Conservation (phyloP, 2,113 vertebrate genomes). For the Lagopus muta region DNA sequence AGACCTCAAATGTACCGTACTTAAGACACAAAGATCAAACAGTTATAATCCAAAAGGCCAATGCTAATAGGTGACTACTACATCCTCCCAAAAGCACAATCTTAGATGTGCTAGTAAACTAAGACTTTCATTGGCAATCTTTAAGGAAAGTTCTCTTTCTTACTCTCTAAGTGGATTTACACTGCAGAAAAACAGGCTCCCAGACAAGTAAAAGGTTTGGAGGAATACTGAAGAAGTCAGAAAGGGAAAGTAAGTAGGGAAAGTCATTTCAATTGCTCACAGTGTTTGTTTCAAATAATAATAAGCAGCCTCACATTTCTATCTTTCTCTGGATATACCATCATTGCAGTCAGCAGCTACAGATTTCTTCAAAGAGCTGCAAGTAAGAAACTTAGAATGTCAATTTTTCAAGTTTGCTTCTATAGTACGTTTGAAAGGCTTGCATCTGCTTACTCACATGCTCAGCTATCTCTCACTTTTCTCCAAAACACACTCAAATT, state of each 20-base stretch:
- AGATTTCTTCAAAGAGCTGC: background rate
- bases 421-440: background rate
- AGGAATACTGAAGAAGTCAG: background rate
- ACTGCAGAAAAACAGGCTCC: background rate
- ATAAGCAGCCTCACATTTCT: background rate
- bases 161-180: background rate
- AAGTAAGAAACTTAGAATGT: background rate
- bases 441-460: background rate
- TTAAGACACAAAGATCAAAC: fast-evolving
- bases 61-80: background rate
- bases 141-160: background rate
- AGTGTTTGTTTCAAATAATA: background rate
- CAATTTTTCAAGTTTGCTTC: background rate
- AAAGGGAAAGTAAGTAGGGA: background rate
- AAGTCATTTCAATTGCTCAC: background rate
- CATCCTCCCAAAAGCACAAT: background rate
- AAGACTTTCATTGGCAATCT: background rate
- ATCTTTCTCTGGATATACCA: background rate
- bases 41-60: background rate
- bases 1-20: background rate
- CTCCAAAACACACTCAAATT: background rate
- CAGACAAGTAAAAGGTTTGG: background rate
- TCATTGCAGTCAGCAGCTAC: background rate
- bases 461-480: background rate
- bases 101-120: background rate